phyloP scores from a whole-genome alignment of 2,888 invertebrate genomes.

The Phengaris arion region DNA sequence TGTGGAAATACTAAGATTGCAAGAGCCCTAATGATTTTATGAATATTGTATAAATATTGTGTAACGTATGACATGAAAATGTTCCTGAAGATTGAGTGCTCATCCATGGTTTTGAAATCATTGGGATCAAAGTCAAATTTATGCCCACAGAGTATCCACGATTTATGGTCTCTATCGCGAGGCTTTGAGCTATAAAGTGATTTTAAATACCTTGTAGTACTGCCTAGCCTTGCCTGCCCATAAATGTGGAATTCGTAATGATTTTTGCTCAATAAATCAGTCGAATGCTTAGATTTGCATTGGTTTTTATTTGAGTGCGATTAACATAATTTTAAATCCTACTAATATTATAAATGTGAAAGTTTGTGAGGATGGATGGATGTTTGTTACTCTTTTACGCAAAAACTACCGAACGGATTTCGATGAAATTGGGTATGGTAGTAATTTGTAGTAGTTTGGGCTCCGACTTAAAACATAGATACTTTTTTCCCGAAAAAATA shows the following conservation, averaged over 20 bases:
- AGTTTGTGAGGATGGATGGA: too few relatives aligned
- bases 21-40: not conserved
- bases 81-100: not conserved
- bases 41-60: too few relatives aligned
- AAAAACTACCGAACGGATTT: too few relatives aligned
- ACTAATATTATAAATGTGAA: too few relatives aligned
- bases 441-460: too few relatives aligned
- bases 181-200: constrained; percentile 53
- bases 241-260: constrained; percentile 36
- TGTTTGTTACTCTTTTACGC: too few relatives aligned
- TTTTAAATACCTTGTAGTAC: constrained; percentile 52
- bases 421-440: too few relatives aligned
- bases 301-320: too few relatives aligned
- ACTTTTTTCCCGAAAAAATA: too few relatives aligned
- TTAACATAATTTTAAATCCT: too few relatives aligned
- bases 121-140: constrained; percentile 53
- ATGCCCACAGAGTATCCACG: constrained; percentile 41
- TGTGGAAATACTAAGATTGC: not conserved
- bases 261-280: constrained; percentile 17
- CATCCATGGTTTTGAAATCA: not conserved
- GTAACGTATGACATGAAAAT: not conserved
- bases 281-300: not conserved
- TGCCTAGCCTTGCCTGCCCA: constrained; percentile 36
- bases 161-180: constrained; percentile 61
- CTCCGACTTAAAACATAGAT: too few relatives aligned